Base-by-base conservation (phyloP, 2,113 vertebrate genomes). In the Nibea coibor region DNA sequence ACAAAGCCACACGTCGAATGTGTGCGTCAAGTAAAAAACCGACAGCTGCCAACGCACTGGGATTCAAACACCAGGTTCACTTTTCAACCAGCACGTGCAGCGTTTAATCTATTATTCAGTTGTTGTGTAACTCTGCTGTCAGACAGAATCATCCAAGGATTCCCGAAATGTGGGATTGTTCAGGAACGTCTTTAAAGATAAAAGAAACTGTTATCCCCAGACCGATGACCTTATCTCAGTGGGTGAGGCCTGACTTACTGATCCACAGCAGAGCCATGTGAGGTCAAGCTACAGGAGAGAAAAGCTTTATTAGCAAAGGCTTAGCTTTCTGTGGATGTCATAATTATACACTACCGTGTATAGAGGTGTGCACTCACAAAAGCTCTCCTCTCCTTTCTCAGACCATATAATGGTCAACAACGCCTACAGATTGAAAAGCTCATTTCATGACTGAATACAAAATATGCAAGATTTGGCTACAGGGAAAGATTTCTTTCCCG, bases 21-120 rank as follows among this genome's bases (percentile, higher is more conserved):
- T 16, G 57, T 39, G 45, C 24, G 73, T 67, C 16, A 45, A 82
- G 58, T 10, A 63, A 42, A 42, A n/a, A 74, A 80, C 84, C 65
- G 75, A 75, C n/a, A 48, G 72, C 72, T 79, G 80, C 39, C 45
- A 66, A 42, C 63, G 48, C 56, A 7, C 35, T 19, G 80, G 47
- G 74, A 80, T 57, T 80, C 47, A 67, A 58, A 72, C 72, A 54
- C 59, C 53, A 6, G 26, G 43, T 66, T 85, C 59, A 54, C n/a
- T 53, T 75, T 56, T 82, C 57, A 65, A 76, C 50, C 39, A 20
- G 67, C 79, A 58, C 43, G 64, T 47, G n/a, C 53, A 35, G 51
- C 8, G 31, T 69, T 85, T 48, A 54, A 87, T 87, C 57, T 78
- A 67, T 90, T 84, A 86, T 84, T 86, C 63, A 87, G 35, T 11